Conservation (phyloP, 1,140 invertebrate genomes). For the Brachionus sp. region DNA sequence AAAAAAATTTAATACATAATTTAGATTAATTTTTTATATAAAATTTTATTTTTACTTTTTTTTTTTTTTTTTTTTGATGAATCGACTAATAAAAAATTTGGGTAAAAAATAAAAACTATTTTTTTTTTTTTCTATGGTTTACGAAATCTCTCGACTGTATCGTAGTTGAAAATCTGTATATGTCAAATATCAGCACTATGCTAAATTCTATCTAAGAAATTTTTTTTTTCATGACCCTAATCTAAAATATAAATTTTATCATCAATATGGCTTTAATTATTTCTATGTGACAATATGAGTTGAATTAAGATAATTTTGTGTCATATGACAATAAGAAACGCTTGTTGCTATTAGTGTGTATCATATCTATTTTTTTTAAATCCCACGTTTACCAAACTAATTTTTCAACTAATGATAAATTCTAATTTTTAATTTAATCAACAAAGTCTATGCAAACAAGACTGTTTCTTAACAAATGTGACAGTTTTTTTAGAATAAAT, state of each 20-base stretch:
- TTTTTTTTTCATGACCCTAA: neutral
- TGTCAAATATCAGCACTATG: neutral
- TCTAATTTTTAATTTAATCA: neutral
- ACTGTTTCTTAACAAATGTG: neutral
- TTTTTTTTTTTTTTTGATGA: neutral
- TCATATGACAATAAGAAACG: neutral
- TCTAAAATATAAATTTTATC: neutral
- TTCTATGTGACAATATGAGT: neutral
- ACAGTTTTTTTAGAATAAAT: neutral
- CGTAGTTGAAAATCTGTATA: neutral
- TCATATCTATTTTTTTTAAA: neutral
- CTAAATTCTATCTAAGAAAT: neutral
- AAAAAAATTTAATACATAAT: neutral
- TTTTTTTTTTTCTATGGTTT: neutral
- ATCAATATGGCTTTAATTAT: neutral
- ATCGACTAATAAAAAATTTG: neutral
- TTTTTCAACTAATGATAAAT: neutral
- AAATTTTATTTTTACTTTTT: neutral
- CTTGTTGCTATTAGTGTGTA: neutral
- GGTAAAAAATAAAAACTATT: no score
- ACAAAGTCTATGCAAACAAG: neutral
- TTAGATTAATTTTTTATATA: neutral
- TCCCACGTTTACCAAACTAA: neutral
- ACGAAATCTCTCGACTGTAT: neutral
- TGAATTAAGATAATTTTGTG: neutral